Percentiles rank a stretch among this genome's conserved stretches.
Conservation (phyloP, 2,888 invertebrate species). For the Limnephilus lunatus region DNA sequence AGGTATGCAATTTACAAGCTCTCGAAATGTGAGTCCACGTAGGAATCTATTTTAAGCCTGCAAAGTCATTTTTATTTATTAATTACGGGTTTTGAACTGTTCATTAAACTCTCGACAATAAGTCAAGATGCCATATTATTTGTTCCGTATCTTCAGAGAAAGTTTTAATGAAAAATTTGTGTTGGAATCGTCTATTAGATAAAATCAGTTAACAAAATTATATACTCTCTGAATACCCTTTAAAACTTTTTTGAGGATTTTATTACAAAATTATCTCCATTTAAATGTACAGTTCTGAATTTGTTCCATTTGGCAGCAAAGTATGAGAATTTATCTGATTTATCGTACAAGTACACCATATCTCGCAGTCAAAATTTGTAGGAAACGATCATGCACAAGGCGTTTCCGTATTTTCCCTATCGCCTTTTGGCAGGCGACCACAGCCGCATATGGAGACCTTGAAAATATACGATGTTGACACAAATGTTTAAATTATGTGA, state of each 20-base stretch:
- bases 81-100: no score
- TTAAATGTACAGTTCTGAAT: not conserved
- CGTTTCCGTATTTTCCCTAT: not conserved
- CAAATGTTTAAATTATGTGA: not conserved
- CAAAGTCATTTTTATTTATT: no score
- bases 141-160: no score
- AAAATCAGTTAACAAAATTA: no score
- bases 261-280: not conserved
- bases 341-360: not conserved
- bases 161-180: no score
- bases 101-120: no score
- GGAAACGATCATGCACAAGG: not conserved
- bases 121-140: no score
- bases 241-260: not conserved
- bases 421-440: not conserved
- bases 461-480: not conserved
- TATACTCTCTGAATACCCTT: no score
- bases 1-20: no score
- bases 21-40: no score
- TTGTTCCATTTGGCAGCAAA: not conserved
- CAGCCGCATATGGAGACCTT: constrained; percentile 6
- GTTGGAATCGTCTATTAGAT: no score
- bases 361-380: not conserved
- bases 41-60: no score
- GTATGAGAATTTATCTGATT: not conserved